These are phyloP conservation scores for Phyllotreta striolata DNA, from an alignment of 2,888 invertebrate genomes.

Conservation along the genomic window DNA sequence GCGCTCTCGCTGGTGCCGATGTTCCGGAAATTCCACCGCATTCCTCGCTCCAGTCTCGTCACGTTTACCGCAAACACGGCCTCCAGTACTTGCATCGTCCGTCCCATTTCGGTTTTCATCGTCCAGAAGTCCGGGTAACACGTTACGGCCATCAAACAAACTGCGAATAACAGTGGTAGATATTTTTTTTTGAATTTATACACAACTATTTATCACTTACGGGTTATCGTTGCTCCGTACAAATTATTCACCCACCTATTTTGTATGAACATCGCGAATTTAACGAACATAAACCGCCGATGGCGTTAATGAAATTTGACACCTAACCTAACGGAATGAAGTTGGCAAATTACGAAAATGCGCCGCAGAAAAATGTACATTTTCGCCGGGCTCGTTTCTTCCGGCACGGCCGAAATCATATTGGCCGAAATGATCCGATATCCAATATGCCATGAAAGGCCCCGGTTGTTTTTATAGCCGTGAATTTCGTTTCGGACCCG, in stretches of 20 bases:
- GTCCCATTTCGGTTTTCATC: background rate
- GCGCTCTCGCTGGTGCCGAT: background rate
- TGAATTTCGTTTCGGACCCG: constrained; percentile 32
- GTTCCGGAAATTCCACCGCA: no score
- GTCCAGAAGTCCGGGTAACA: background rate
- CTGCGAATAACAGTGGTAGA: background rate
- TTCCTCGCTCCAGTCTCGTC: background rate
- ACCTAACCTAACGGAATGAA: no score
- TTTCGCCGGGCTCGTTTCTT: no score
- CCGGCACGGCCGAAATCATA: constrained; percentile 32
- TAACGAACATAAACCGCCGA: no score
- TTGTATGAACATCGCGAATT: no score
- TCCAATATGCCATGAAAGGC: constrained; percentile 33
- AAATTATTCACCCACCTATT: no score
- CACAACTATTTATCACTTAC: background rate
- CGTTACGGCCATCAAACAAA: constrained; percentile 1
- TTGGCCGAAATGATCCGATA: constrained; percentile 34
- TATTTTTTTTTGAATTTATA: constrained; percentile 4
- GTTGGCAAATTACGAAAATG: no score
- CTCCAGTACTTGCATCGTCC: background rate
- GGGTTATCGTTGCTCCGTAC: background rate
- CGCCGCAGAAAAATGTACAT: no score
- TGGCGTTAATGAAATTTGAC: no score
- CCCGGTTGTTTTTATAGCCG: constrained; percentile 36
- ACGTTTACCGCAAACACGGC: background rate